Evolutionary conservation across 2,797 vertebrate species (phyloP).

Genomic region (Bryconaethiops microstoma): DNA sequence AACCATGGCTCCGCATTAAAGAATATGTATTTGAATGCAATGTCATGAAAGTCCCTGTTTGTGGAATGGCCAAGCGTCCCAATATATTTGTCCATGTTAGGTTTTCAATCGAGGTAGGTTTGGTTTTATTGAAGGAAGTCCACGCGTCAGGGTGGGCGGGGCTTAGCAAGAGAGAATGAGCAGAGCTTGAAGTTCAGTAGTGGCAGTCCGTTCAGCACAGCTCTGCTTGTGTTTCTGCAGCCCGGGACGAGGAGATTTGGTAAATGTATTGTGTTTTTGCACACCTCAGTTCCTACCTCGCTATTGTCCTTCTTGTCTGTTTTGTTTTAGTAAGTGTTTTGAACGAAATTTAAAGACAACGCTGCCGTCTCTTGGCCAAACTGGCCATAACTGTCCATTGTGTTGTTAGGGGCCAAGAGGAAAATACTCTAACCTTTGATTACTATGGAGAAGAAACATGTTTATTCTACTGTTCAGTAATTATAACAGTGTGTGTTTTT

Average conservation of each 20-base stretch:
- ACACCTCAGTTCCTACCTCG: not conserved
- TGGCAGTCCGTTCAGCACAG: not conserved
- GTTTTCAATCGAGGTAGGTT: not conserved
- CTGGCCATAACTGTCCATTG: not conserved
- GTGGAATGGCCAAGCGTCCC: too few relatives aligned
- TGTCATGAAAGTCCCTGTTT: too few relatives aligned
- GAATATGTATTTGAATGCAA: too few relatives aligned
- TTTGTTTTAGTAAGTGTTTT: not conserved
- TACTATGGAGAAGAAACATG: not conserved
- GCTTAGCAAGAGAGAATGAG: constrained; percentile 16
- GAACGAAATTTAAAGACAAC: not conserved
- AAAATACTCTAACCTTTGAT: not conserved
- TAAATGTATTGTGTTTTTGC: not conserved
- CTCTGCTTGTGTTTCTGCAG: too few relatives aligned
- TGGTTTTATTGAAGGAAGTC: constrained; percentile 44
- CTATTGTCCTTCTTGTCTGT: not conserved
- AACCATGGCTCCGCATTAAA: too few relatives aligned
- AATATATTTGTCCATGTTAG: too few relatives aligned
- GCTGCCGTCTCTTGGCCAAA: not conserved
- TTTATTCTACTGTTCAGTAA: not conserved
- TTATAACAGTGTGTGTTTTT: not conserved
- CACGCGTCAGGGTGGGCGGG: constrained; percentile 51
- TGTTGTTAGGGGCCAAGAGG: not conserved
- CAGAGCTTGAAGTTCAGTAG: constrained; percentile 32
- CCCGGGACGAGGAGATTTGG: not conserved